Base-by-base conservation (phyloP, 2,888 invertebrate genomes). In the Drosophila anomalata region DNA sequence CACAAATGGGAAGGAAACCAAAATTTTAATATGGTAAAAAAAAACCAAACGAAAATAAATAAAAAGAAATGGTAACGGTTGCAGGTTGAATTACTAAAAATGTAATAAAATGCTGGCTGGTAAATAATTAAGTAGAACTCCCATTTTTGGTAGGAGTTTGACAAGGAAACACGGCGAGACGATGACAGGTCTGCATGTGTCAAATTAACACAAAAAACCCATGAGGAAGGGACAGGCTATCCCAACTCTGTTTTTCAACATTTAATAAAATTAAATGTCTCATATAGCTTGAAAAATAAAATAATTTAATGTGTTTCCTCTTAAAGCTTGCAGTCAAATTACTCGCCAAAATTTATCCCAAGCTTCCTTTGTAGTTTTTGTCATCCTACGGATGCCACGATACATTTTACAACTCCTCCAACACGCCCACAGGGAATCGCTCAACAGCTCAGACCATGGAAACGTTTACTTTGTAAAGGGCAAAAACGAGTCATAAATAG, bases 101-200 rank as follows among this genome's bases (percentile, higher is more conserved):
- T 80, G 77, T 86, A 86, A 86, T 86, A 80, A 83, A 86, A 75
- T 80, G 79, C 78, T 82, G 78, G 79, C 57, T 39, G 7, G 77
- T 87, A 65, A 82, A 87, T 82, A 87, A 87, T 87, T 87, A 80
- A 83, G 69, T 31, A 73, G 73, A 68, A 11, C 61, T 71, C 39
- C 66, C 44, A 36, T 55, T 62, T 50, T 65, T 70, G 76, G 70
- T 47, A 66, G 65, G 55, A 52, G 70, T 66, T 51, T 73, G 72
- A 72, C 62, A 56, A 52, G 52, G 48, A 36, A 42, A 54, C 59
- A 66, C 42, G 42, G 42, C 48, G 71, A 41, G 56, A 46, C 56
- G 54, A 42, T 56, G 77, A 76, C 84, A 75, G 69, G 61, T 69
- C 71, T 75, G 75, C 69, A 73, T 68, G 62, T 75, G 79, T 77